These are phyloP conservation scores for Drosophila flavopinicola DNA, from an alignment of 2,888 invertebrate species.

Conservation along the genomic window DNA sequence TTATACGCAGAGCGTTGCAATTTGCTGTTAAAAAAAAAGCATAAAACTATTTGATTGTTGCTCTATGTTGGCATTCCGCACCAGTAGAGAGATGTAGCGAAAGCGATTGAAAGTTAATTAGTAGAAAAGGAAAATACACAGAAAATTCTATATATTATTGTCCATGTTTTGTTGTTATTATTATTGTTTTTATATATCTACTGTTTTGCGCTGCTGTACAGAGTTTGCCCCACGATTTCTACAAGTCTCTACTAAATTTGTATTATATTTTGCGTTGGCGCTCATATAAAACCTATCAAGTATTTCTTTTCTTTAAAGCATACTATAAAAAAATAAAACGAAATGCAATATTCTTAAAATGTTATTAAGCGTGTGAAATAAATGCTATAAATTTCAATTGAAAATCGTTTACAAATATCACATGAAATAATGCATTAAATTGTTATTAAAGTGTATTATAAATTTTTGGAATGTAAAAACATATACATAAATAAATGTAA, in stretches of 20 bases:
- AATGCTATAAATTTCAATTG: constrained; percentile 27
- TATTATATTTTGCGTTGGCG: constrained; percentile 66
- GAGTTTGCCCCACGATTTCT: constrained; percentile 58
- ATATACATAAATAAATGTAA: constrained; percentile 43
- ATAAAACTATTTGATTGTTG: constrained; percentile 30
- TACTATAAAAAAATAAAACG: constrained; percentile 27
- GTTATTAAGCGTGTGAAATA: constrained; percentile 44
- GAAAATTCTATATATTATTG: constrained; percentile 45
- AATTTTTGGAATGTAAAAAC: constrained; percentile 55
- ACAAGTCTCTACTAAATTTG: constrained; percentile 45
- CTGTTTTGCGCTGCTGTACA: constrained; percentile 63
- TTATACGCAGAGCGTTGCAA: constrained; percentile 25
- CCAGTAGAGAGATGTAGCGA: constrained; percentile 27
- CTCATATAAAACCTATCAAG: constrained; percentile 66
- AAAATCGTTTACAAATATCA: constrained; percentile 28
- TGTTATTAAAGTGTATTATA: constrained; percentile 67
- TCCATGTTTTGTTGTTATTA: constrained; percentile 67
- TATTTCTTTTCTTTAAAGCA: constrained; percentile 62
- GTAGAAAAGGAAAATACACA: constrained; percentile 29
- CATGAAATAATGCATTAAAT: constrained; percentile 49
- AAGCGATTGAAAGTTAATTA: constrained; percentile 36
- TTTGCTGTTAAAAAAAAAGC: constrained; percentile 29
- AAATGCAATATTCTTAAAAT: constrained; percentile 54
- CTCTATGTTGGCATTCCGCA: constrained; percentile 73
- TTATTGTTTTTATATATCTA: constrained; percentile 48